Percentiles rank a stretch among this genome's conserved stretches.
phyloP scores from a whole-genome alignment of 2,888 invertebrate species.

The Ditula angustiorana region DNA sequence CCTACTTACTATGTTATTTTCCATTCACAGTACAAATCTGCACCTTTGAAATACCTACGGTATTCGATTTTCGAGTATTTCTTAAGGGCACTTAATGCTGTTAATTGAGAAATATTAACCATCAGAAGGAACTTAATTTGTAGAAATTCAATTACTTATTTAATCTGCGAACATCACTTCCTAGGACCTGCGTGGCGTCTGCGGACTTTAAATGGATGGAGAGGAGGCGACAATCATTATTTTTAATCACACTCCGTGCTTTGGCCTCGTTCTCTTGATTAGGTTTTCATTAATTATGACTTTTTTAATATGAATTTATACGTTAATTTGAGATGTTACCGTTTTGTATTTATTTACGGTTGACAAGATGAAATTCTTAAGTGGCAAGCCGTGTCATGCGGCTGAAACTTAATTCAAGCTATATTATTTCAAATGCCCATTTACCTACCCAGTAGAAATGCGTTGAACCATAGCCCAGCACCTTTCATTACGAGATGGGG shows the following conservation, averaged over 20 bases:
- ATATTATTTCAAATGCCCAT: too few relatives aligned
- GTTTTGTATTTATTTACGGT: background rate
- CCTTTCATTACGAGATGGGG: too few relatives aligned
- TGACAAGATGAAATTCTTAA: background rate
- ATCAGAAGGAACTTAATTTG: background rate
- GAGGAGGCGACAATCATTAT: conserved; percentile 34
- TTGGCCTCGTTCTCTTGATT: conserved; percentile 34
- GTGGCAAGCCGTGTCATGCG: background rate
- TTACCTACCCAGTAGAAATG: too few relatives aligned
- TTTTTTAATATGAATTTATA: conserved; percentile 20
- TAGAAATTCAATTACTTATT: conserved; percentile 14
- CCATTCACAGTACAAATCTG: too few relatives aligned
- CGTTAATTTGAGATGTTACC: background rate
- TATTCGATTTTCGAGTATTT: background rate
- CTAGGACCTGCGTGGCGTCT: background rate
- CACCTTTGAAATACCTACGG: too few relatives aligned
- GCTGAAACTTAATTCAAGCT: background rate
- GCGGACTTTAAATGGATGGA: conserved; percentile 23
- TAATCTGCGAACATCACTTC: conserved; percentile 13
- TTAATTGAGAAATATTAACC: background rate
- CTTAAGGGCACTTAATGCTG: background rate
- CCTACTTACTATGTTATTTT: too few relatives aligned
- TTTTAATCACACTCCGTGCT: conserved; percentile 32
- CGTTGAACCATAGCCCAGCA: too few relatives aligned
- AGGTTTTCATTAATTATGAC: conserved; percentile 33